A percentile compares a stretch with the other conserved stretches of the same genome.
Evolutionary conservation across 2,888 invertebrate genomes (phyloP).

Genomic region (Microdon myrmicae): DNA sequence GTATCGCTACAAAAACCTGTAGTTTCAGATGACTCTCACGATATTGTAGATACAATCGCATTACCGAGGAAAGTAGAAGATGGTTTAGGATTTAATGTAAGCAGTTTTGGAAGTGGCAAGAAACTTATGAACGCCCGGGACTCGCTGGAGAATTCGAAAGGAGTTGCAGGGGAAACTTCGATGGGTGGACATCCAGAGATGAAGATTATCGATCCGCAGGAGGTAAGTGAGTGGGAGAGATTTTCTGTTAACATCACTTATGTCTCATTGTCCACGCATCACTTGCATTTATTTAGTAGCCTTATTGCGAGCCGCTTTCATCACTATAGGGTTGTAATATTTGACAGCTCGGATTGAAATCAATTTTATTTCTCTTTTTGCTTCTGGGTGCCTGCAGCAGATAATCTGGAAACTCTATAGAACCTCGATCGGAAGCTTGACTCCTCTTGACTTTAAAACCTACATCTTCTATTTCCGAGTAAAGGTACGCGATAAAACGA

Average conservation of each 20-base stretch:
- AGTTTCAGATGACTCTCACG: constrained; percentile 27
- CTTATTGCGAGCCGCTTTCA: too few relatives aligned
- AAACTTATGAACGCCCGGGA: constrained; percentile 63
- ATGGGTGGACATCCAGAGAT: constrained; percentile 44
- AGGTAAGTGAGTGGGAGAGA: too few relatives aligned
- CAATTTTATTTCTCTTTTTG: too few relatives aligned
- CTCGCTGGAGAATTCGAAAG: constrained; percentile 61
- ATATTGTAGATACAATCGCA: constrained; percentile 38
- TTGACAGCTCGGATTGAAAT: too few relatives aligned
- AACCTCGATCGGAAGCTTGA: constrained; percentile 34
- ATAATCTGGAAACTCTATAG: constrained; percentile 33
- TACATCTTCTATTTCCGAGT: constrained; percentile 43
- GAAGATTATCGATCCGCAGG: constrained; percentile 45
- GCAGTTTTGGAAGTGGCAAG: constrained; percentile 62
- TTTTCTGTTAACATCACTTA: too few relatives aligned
- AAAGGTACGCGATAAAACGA: constrained; percentile 36
- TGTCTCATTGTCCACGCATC: too few relatives aligned
- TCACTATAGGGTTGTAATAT: too few relatives aligned
- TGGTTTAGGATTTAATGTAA: constrained; percentile 53
- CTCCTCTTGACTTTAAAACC: constrained; percentile 28
- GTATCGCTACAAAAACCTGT: constrained; percentile 43
- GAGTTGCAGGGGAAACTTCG: constrained; percentile 61
- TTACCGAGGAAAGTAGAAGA: constrained; percentile 26
- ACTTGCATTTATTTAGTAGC: too few relatives aligned
- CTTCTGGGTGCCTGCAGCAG: constrained; percentile 27